Percentiles rank a stretch among this genome's conserved stretches.
Evolutionary conservation across 2,797 vertebrate species (phyloP).

Genomic region (Phyllotis vaccarum): DNA sequence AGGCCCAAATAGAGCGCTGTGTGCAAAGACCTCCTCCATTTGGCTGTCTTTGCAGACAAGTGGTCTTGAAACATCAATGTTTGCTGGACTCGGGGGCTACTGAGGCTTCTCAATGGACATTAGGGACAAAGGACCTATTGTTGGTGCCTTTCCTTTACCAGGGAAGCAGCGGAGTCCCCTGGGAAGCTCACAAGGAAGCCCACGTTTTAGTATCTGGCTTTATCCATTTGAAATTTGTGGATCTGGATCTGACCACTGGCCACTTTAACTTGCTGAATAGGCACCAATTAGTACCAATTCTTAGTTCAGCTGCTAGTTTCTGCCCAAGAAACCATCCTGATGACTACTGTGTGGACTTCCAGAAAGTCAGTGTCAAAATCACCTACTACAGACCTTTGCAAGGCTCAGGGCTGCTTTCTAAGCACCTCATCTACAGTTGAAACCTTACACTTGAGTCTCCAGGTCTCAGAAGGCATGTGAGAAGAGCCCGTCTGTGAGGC

Average conservation of each 20-base stretch:
- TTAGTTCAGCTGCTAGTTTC: conserved; percentile 47
- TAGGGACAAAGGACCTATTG: not conserved
- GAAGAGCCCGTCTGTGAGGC: conserved; percentile 88
- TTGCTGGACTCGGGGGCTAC: conserved; percentile 22
- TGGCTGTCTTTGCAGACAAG: conserved; percentile 22
- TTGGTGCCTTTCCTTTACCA: not conserved
- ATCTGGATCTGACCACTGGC: conserved; percentile 38
- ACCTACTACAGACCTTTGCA: not conserved
- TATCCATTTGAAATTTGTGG: conserved; percentile 64
- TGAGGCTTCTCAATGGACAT: conserved; percentile 37
- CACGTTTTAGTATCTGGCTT: conserved; percentile 40
- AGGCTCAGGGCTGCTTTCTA: conserved; percentile 80
- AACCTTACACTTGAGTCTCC: conserved; percentile 62
- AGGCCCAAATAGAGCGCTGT: not conserved
- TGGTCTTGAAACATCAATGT: conserved; percentile 1
- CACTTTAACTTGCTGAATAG: conserved; percentile 69
- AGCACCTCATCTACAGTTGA: conserved; percentile 84
- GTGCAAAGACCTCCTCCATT: not conserved
- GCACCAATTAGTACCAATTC: conserved; percentile 61
- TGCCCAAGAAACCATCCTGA: conserved; percentile 41
- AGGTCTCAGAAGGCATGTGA: not conserved
- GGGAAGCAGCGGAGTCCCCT: conserved; percentile 8
- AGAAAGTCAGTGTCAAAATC: not conserved
- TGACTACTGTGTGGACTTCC: conserved; percentile 5
- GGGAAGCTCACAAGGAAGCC: not conserved